Base-by-base conservation (phyloP, 1,140 invertebrate genomes). In the Orchestia grillus region DNA sequence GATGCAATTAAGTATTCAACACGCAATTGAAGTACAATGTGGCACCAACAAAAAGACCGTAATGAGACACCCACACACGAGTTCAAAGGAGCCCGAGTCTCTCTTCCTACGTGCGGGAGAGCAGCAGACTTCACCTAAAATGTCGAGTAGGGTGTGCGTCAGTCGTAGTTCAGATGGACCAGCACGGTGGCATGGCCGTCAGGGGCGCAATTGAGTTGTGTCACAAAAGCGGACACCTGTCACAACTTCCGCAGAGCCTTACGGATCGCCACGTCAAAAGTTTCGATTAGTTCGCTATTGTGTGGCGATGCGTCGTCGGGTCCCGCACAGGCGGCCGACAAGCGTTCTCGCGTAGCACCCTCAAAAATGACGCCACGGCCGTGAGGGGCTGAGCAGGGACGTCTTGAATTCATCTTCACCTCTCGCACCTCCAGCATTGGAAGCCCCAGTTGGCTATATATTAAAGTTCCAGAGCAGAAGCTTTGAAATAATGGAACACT, bases 261-360 rank as follows among this genome's bases (percentile, higher is more conserved):
- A 94, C 92, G 92, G 92, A 94, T 94, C 92, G 92, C 92, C 92
- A 90, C 40, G 92, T 94, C 92, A 94, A 94, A 94, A 94, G 92
- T 94, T 94, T 40, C 43, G 92, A 94, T 94, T 94, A 94, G 92
- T 94, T 94, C 44, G 92, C 92, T 45, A 94, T 94, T 94, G 92
- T 94, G 92, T 47, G 92, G 44, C 44, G 43, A 8, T 94, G 43
- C 36, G 92, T 47, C 92, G 92, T 94, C 92, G 40, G 36, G 15
- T 4, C 44, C 6, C 44, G 19, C 92, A 8, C 4, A 41, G 43
- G 88, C n/a, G 43, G 43, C 41, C 88, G 41, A 90, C n/a, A 90
- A 90, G 88, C 88, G 88, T 90, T 90, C 88, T 42, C 43, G 42
- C 3, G 88, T 90, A 42, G 88, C 28, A 15, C 62, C 62, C 62